phyloP scores from a whole-genome alignment of 2,797 vertebrate species.

The Pseudochirops corinnae region DNA sequence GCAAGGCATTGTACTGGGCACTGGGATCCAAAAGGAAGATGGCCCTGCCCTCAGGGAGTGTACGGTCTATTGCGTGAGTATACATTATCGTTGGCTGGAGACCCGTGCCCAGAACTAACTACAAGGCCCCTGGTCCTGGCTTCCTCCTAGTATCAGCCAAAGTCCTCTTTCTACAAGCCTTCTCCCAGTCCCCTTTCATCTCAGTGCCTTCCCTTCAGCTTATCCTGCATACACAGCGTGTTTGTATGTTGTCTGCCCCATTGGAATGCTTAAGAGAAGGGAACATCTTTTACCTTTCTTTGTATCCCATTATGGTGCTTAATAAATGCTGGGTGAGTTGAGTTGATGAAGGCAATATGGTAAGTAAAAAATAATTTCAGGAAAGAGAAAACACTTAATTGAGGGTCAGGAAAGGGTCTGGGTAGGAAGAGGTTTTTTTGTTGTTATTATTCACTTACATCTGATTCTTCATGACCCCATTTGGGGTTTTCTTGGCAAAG shows the following conservation, averaged over 20 bases:
- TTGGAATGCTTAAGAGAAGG: not conserved
- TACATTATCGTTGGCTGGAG: not conserved
- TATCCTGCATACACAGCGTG: not conserved
- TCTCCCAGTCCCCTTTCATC: not conserved
- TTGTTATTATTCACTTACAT: not conserved
- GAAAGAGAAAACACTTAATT: not conserved
- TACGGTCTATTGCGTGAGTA: not conserved
- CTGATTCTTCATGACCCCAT: not conserved
- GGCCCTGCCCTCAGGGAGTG: not conserved
- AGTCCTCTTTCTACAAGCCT: not conserved
- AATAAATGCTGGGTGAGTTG: not conserved
- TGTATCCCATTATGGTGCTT: not conserved
- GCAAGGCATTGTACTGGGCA: not conserved
- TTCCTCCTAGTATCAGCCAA: not conserved
- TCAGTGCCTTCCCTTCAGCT: not conserved
- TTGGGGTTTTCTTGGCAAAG: not conserved
- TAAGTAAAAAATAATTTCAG: not conserved
- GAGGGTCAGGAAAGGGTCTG: not conserved
- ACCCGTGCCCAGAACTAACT: not conserved
- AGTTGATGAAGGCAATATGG: not conserved
- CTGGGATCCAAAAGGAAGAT: not conserved
- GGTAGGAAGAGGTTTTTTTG: not conserved
- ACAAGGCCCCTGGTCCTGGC: not conserved
- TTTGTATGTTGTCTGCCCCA: not conserved
- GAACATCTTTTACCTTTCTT: not conserved